These are phyloP conservation scores for Myotis myotis DNA, from an alignment of 2,797 vertebrate species.

Conservation along the genomic window DNA sequence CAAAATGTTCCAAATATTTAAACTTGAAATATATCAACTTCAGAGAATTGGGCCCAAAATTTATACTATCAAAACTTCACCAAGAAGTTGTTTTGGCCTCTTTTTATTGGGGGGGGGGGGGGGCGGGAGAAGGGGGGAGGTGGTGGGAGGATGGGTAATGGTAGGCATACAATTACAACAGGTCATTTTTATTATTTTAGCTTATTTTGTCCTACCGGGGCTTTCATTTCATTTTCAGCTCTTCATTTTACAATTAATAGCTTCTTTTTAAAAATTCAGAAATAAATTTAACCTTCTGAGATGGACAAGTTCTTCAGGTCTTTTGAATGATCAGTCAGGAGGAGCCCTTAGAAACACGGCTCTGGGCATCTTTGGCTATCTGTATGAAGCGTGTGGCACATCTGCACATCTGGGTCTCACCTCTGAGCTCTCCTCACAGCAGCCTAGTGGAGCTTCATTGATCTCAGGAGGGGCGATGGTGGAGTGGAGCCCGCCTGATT, in stretches of 20 bases:
- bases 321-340: not conserved
- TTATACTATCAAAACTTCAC: constrained; percentile 9
- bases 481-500: constrained; percentile 23
- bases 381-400: not conserved
- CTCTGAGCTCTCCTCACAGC: not conserved
- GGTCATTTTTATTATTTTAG: constrained; percentile 37
- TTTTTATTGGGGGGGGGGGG: not conserved
- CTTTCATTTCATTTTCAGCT: constrained; percentile 36
- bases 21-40: constrained; percentile 53
- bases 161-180: not conserved
- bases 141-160: not conserved
- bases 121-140: not conserved
- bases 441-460: constrained; percentile 31
- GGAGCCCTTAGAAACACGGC: not conserved
- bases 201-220: not conserved
- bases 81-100: not conserved
- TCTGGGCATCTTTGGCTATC: not conserved
- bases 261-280: constrained; percentile 12
- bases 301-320: not conserved
- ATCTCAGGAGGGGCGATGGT: constrained; percentile 45
- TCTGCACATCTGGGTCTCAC: not conserved
- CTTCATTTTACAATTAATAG: constrained; percentile 21
- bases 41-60: not conserved
- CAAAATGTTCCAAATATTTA: constrained; percentile 66
- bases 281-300: constrained; percentile 19